Percentiles rank a stretch among this genome's conserved stretches.
Evolutionary conservation across 2,113 vertebrate genomes (phyloP).

Genomic region (Caranx ignobilis): DNA sequence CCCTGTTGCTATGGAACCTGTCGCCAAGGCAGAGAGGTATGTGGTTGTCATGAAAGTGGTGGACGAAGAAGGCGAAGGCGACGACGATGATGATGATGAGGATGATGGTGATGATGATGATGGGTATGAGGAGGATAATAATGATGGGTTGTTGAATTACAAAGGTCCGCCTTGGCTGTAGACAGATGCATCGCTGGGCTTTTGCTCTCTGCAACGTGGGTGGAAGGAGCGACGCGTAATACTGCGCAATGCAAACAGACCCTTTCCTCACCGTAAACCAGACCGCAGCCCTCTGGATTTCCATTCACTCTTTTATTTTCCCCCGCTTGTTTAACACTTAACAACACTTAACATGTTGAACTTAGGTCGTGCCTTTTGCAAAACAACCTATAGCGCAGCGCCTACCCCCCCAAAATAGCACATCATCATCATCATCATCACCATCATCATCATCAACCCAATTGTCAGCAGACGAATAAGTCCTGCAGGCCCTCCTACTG

Average conservation of each 20-base stretch:
- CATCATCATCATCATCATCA: background rate
- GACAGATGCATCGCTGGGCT: conserved; percentile 53
- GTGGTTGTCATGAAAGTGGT: conserved; percentile 68
- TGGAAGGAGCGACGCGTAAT: conserved; percentile 81
- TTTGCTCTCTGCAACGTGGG: conserved; percentile 81
- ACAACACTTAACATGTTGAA: conserved; percentile 32
- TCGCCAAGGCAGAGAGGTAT: conserved; percentile 80
- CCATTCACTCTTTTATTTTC: background rate
- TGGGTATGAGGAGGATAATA: conserved; percentile 33
- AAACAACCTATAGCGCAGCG: conserved; percentile 23
- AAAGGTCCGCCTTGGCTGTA: conserved; percentile 4
- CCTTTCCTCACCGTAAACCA: conserved; percentile 68
- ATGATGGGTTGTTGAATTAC: conserved; percentile 35
- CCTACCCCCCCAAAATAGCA: conserved; percentile 57
- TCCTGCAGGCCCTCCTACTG: conserved; percentile 69
- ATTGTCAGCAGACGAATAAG: conserved; percentile 60
- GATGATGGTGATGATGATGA: conserved; percentile 18
- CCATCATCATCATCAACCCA: conserved; percentile 43
- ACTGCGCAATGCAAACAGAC: conserved; percentile 82
- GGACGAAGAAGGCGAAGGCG: conserved; percentile 30
- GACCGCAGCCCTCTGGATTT: conserved; percentile 32
- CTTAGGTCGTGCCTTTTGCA: conserved; percentile 41
- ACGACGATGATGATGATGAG: conserved; percentile 16
- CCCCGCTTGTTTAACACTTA: background rate
- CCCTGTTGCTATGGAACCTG: conserved; percentile 85